Percentiles rank a stretch among this genome's conserved stretches.
Evolutionary conservation across 2,113 vertebrate genomes (phyloP).

Genomic region (Neotoma lepida): DNA sequence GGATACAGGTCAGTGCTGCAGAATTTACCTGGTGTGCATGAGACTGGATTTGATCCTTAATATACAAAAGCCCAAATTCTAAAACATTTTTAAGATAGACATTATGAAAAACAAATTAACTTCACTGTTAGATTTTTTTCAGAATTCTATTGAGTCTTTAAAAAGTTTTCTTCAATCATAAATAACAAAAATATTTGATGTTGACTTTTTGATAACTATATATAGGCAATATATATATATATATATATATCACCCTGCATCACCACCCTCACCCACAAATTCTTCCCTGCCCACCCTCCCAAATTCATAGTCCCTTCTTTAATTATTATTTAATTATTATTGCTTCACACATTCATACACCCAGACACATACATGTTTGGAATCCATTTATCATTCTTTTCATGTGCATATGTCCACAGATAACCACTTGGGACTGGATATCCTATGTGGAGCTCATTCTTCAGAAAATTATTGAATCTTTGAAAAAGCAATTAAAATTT

Average conservation of each 20-base stretch:
- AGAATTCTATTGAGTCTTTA: not conserved
- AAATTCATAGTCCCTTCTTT: not conserved
- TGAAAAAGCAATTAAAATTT: not conserved
- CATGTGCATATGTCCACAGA: not conserved
- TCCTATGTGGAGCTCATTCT: not conserved
- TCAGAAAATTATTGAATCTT: not conserved
- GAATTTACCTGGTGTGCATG: not conserved
- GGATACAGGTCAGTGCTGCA: too few relatives aligned
- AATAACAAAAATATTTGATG: not conserved
- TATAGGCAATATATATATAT: too few relatives aligned
- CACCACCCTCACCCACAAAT: too few relatives aligned
- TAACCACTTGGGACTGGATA: not conserved
- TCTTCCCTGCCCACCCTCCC: not conserved
- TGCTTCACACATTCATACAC: not conserved
- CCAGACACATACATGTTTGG: not conserved
- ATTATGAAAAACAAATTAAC: constrained; percentile 11
- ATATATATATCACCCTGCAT: not conserved
- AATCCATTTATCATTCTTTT: not conserved
- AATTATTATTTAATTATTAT: not conserved
- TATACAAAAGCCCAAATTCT: not conserved
- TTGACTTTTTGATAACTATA: not conserved
- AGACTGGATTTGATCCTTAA: not conserved
- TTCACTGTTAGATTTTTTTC: not conserved
- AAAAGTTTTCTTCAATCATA: not conserved
- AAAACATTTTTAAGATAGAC: not conserved